phyloP scores from a whole-genome alignment of 2,797 vertebrate species.

The Dallia pectoralis region DNA sequence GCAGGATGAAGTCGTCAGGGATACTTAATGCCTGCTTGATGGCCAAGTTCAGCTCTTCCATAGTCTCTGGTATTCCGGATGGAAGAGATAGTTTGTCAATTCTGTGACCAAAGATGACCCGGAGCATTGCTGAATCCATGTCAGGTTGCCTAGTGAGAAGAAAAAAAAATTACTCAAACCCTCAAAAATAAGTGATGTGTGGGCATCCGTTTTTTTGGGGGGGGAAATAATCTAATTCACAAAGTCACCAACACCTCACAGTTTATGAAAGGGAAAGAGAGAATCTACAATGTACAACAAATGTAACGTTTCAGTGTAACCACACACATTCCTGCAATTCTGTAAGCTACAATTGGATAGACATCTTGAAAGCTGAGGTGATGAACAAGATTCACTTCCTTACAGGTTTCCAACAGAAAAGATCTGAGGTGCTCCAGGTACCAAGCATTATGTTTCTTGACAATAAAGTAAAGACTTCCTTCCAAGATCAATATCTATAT shows the following conservation, averaged over 20 bases:
- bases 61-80: not conserved
- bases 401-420: not conserved
- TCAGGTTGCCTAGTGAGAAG: too few relatives aligned
- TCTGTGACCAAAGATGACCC: not conserved
- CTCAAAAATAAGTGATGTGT: too few relatives aligned
- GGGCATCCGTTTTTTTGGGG: too few relatives aligned
- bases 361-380: not conserved
- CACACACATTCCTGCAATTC: not conserved
- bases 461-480: not conserved
- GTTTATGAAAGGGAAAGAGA: too few relatives aligned
- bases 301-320: not conserved
- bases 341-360: not conserved
- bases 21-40: not conserved
- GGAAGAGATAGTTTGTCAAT: not conserved
- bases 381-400: not conserved
- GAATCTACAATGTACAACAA: too few relatives aligned
- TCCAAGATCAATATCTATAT: conserved; percentile 20
- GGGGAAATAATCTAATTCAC: too few relatives aligned
- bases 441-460: not conserved
- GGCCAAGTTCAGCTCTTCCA: not conserved
- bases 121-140: not conserved
- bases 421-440: not conserved
- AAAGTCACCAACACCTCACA: too few relatives aligned
- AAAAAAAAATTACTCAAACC: too few relatives aligned
- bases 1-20: conserved; percentile 7